These are phyloP conservation scores for Lutraria lutraria DNA, from an alignment of 2,888 invertebrate genomes.

Conservation along the genomic window DNA sequence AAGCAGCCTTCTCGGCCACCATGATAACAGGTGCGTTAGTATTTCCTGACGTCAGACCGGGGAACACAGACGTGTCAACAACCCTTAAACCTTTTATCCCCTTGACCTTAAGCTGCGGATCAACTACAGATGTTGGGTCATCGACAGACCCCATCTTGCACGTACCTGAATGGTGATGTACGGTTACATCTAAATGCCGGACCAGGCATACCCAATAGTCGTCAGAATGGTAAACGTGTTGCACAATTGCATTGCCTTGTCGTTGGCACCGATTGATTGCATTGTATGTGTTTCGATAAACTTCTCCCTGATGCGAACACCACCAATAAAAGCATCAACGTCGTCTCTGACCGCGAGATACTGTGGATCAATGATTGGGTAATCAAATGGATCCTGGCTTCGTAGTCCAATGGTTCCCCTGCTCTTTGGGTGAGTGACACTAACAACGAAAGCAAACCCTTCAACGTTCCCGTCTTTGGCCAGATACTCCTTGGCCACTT, in stretches of 20 bases:
- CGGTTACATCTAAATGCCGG: constrained; percentile 37
- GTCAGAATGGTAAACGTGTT: constrained; percentile 52
- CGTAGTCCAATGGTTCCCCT: constrained; percentile 92
- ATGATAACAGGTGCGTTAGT: too few species aligned
- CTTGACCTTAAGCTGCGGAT: constrained; percentile 37
- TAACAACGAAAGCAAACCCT: constrained; percentile 53
- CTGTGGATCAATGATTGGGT: constrained; percentile 95
- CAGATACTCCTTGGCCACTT: too few species aligned
- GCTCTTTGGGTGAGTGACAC: constrained; percentile 89
- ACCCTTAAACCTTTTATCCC: too few species aligned
- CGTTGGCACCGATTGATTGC: constrained; percentile 34
- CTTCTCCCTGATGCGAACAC: constrained; percentile 45
- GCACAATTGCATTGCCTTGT: constrained; percentile 38
- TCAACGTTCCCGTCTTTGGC: too few species aligned
- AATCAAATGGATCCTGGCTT: constrained; percentile 91
- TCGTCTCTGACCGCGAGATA: constrained; percentile 91
- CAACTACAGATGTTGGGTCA: constrained; percentile 39
- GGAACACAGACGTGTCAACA: too few species aligned
- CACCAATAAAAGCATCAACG: constrained; percentile 83
- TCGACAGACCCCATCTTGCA: constrained; percentile 46
- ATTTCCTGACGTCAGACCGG: too few species aligned
- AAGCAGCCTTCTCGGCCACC: too few species aligned
- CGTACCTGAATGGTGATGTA: constrained; percentile 42
- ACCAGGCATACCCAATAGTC: constrained; percentile 66
- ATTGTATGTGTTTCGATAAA: constrained; percentile 45